Evolutionary conservation across 2,888 invertebrate genomes (phyloP).

Genomic region (Pocota personata): DNA sequence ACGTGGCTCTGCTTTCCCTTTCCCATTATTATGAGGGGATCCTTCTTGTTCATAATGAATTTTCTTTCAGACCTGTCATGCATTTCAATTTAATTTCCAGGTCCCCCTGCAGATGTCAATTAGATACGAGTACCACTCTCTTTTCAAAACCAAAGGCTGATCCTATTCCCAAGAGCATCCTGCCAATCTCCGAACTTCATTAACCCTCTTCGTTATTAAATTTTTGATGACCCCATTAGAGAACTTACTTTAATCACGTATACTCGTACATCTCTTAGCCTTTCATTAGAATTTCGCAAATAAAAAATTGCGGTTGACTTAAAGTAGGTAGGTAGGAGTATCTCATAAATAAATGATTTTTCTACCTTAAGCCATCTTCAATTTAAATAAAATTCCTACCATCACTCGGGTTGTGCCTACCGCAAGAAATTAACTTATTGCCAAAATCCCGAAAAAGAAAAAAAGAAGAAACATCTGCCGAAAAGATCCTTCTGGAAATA

Average conservation of each 20-base stretch:
- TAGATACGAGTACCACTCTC: background rate
- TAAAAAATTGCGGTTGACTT: background rate
- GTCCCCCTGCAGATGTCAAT: too few species aligned
- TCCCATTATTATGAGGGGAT: too few species aligned
- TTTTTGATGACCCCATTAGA: conserved; percentile 9
- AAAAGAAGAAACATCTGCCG: background rate
- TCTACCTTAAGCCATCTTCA: background rate
- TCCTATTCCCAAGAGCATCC: too few species aligned
- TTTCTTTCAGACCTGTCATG: too few species aligned
- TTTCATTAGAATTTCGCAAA: background rate
- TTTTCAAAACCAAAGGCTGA: background rate
- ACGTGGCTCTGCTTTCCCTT: too few species aligned
- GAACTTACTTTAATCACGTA: background rate
- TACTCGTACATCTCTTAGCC: background rate
- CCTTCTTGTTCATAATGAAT: too few species aligned
- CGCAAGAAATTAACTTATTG: background rate
- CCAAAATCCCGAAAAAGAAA: background rate
- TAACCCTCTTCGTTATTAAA: background rate
- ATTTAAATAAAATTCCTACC: conserved; percentile 1
- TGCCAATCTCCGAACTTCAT: background rate
- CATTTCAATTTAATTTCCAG: background rate
- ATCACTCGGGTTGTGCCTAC: background rate
- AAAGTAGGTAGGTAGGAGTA: background rate
- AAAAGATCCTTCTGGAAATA: background rate
- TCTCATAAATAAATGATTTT: conserved; percentile 31